phyloP scores from a whole-genome alignment of 35 echinoderm and acorn worm species.

The Lytechinus pictus region DNA sequence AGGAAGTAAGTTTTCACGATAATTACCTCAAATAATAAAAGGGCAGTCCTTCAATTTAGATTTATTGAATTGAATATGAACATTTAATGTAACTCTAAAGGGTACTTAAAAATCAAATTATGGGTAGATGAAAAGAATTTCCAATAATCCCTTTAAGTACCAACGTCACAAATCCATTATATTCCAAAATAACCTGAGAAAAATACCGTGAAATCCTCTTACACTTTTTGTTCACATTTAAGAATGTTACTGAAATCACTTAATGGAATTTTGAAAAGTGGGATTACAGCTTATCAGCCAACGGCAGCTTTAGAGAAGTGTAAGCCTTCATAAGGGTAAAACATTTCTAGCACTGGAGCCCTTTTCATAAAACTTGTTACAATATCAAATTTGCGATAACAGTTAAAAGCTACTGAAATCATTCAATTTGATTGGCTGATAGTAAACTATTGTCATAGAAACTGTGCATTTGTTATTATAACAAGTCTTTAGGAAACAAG shows the following conservation, averaged over 20 bases:
- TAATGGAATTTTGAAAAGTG: neutral
- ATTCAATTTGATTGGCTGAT: too few species aligned
- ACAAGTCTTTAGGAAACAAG: too few species aligned
- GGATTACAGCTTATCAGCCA: neutral
- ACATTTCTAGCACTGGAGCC: too few species aligned
- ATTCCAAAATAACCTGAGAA: neutral
- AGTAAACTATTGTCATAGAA: too few species aligned
- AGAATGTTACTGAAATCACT: neutral
- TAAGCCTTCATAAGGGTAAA: neutral
- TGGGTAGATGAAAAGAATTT: neutral
- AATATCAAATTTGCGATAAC: too few species aligned
- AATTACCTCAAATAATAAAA: neutral
- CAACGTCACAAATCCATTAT: neutral
- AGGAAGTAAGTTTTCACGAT: neutral
- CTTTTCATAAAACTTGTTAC: too few species aligned
- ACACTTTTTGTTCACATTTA: neutral
- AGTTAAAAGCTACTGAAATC: too few species aligned
- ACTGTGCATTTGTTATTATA: too few species aligned
- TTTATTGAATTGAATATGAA: neutral
- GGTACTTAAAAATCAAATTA: neutral
- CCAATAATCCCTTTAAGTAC: neutral
- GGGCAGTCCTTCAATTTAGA: neutral
- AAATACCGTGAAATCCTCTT: neutral
- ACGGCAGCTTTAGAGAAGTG: neutral
- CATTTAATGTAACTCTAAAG: neutral